Conservation (phyloP, 2,113 vertebrate species). For the Ictalurus furcatus region DNA sequence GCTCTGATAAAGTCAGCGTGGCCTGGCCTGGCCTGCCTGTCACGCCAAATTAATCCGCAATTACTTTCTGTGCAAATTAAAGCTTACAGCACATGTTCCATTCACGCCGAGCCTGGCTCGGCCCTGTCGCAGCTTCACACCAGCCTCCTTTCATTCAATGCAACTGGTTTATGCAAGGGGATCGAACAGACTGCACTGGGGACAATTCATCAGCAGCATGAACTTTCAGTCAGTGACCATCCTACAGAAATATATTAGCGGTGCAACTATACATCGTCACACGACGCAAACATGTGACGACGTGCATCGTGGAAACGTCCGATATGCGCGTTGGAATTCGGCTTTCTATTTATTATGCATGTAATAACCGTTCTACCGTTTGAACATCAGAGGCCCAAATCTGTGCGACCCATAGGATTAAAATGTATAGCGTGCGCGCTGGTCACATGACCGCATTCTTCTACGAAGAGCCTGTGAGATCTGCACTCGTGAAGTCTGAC, state of each 20-base stretch:
- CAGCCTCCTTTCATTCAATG: not conserved
- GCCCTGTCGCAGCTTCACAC: not conserved
- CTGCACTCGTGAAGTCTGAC: not conserved
- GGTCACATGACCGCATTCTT: not conserved
- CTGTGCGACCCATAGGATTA: not conserved
- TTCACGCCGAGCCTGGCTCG: not conserved
- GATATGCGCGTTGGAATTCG: not conserved
- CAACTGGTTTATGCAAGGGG: not conserved
- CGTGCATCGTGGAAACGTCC: not conserved
- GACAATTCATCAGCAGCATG: not conserved
- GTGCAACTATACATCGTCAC: not conserved
- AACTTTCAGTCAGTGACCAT: not conserved
- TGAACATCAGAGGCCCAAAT: too few relatives aligned
- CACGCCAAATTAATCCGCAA: constrained; percentile 37
- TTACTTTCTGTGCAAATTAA: constrained; percentile 32
- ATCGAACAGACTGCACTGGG: not conserved
- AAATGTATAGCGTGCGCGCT: not conserved
- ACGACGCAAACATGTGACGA: not conserved
- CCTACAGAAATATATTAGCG: not conserved
- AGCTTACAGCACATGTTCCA: constrained; percentile 21
- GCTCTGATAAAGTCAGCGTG: constrained; percentile 63
- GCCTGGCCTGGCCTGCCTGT: constrained; percentile 1
- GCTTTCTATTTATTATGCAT: not conserved
- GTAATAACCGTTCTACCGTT: not conserved
- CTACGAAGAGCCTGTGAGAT: too few relatives aligned